phyloP scores from a whole-genome alignment of 2,888 invertebrate species.

The Agriotes lineatus region DNA sequence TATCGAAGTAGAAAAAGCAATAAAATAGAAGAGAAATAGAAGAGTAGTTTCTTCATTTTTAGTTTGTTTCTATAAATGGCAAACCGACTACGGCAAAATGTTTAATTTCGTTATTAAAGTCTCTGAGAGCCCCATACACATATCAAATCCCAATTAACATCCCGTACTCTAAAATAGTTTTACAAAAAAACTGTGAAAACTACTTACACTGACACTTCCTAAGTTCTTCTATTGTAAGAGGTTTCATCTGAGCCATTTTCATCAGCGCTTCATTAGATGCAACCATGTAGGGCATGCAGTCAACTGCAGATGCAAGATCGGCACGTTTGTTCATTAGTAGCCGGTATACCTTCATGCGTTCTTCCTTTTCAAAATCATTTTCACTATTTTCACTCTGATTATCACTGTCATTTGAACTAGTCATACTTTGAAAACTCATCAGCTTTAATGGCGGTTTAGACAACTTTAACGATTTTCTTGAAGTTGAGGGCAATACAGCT shows the following conservation, averaged over 20 bases:
- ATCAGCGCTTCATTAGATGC: slow-evolving; percentile 73
- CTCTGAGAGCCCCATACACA: too few species aligned
- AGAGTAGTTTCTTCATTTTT: too few species aligned
- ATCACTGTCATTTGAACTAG: neutral
- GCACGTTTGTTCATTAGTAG: slow-evolving; percentile 61
- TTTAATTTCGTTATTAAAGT: too few species aligned
- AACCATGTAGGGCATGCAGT: slow-evolving; percentile 74
- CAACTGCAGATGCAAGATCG: slow-evolving; percentile 66
- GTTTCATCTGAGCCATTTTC: slow-evolving; percentile 68
- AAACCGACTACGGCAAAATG: too few species aligned
- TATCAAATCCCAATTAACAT: too few species aligned
- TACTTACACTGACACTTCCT: slow-evolving; percentile 55
- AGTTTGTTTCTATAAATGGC: too few species aligned
- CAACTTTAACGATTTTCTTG: neutral
- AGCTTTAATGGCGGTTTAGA: slow-evolving; percentile 21
- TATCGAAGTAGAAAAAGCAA: too few species aligned
- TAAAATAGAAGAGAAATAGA: too few species aligned
- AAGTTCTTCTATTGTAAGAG: slow-evolving; percentile 66
- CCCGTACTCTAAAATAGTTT: too few species aligned
- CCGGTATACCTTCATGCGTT: slow-evolving; percentile 49
- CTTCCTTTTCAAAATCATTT: slow-evolving; percentile 23
- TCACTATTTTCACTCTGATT: neutral
- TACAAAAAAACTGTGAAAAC: too few species aligned
- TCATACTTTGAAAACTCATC: neutral
- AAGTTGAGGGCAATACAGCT: neutral